Conservation (phyloP, 2,113 vertebrate genomes). For the Platysteira castanea region DNA sequence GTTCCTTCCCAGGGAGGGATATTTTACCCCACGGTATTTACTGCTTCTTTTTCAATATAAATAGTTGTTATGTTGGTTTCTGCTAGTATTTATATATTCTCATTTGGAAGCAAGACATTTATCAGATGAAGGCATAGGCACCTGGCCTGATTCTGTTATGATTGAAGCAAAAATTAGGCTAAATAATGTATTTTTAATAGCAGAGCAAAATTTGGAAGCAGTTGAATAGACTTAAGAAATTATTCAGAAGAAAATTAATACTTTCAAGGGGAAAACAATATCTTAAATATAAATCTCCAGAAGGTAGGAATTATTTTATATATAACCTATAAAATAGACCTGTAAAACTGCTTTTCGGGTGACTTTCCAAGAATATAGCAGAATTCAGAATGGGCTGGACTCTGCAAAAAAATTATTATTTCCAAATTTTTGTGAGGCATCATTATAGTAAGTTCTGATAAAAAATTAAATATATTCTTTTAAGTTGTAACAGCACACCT, state of each 20-base stretch:
- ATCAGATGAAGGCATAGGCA: neutral
- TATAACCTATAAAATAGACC: neutral
- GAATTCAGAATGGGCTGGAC: neutral
- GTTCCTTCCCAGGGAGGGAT: neutral
- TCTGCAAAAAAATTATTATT: neutral
- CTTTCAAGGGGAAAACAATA: slow-evolving; percentile 1
- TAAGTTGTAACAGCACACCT: neutral
- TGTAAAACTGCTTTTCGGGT: neutral
- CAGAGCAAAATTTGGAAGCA: neutral
- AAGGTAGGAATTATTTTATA: neutral
- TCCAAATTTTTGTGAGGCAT: neutral
- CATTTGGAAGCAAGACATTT: neutral
- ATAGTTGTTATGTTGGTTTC: neutral
- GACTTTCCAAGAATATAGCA: neutral
- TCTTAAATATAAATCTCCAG: neutral
- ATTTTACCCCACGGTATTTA: neutral
- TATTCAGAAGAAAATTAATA: neutral
- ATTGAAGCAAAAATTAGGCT: neutral
- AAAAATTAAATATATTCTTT: neutral
- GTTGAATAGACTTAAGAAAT: neutral
- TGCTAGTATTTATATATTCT: neutral
- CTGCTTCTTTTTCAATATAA: neutral
- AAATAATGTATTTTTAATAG: neutral
- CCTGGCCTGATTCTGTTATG: neutral
- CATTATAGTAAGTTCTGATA: neutral